Base-by-base conservation (phyloP, 1,140 invertebrate species). In the Orius insidiosus region DNA sequence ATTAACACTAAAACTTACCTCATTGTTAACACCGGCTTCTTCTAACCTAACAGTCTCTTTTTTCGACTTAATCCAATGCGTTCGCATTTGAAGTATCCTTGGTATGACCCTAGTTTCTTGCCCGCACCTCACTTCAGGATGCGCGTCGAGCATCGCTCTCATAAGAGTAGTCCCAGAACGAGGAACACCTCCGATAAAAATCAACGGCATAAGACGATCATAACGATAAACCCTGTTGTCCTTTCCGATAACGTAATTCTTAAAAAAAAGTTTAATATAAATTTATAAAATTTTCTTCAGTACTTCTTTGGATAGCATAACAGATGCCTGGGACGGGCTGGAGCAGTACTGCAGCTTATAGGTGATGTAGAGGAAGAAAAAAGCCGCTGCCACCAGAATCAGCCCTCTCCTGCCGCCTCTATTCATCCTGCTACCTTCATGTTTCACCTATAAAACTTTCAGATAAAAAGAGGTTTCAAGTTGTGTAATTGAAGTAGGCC, bases 91-190 rank as follows among this genome's bases (percentile, higher is more conserved):
- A 46, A 94, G 71, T 55, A 96, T 79, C 50, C 90, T 70, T 18
- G 94, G 95, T 60, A 98, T 93, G 36, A 98, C 87, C 50, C 94
- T 71, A 5, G 94, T 98, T 65, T 98, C 94, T 65, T 97, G 93
- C 5, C 94, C 94, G 67, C 95, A 98, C 64, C 90, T 79, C 54
- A 98, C 85, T 60, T 89, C 81, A n/a, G 88, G 88, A 74, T 98
- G 95, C 35, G 95, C 93, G 68, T 98, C 95, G 43, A 98, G 67
- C 85, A 98, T 94, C 49, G 92, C 94, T 59, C 95, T 72, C 78
- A 95, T 90, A 45, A 98, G 71, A 32, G 94, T 98, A 2, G 93
- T 98, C 13, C 94, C 94, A 39, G 88, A 95, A 52, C 93, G 74
- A 18, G 93, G 93, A 57, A 97, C 88, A 41, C 93, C 93, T 16